Base-by-base conservation (phyloP, 92 coral and sea anemone species). In the Zoanthus gigantus region DNA sequence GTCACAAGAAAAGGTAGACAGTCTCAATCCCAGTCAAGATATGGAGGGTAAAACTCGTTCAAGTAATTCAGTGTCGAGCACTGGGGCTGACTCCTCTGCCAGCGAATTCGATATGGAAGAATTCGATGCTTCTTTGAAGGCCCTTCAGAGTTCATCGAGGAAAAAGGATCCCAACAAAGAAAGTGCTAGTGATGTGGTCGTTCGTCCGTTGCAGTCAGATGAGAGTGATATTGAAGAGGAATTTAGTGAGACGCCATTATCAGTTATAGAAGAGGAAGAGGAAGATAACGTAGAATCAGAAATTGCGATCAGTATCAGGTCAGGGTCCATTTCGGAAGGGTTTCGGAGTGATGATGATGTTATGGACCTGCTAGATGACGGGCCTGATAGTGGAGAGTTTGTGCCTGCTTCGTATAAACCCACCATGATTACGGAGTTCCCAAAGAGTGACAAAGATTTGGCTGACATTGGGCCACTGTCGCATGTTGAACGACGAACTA, bases 341-440 rank as follows among this genome's bases (percentile, higher is more conserved):
- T 97, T 97, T 78, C 90, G 86, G 79, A 97, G 96, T 82, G 99
- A 97, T 9, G 99, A 97, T 87, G 99, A 97, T 88, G 98, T 97
- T 58, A 92, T 97, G 92, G 99, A 97, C 86, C 87, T 97, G 53
- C 85, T 97, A 0, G 98, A 94, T 54, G 99, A 95, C 6, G 98
- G 91, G 61, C 91, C 85, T 32, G 86, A 60, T 65, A 74, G 86
- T 73, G 95, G 89, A 18, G 92, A 94, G 10, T 76, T 81, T 86
- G 57, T 90, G 17, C 89, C 86, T 9, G 90, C 79, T 30, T 67
- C 68, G 46, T 86, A 37, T 53, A 90, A 46, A 87, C 92, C 34
- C 73, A 42, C 76, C 72, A 82, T 47, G 81, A 84, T 18, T 18
- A 85, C 82, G 44, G 74, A 78, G 50, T 89, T 57, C 72, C 92